These are phyloP conservation scores for Xenotilapia longispinis DNA, from an alignment of 2,113 vertebrate genomes.

Conservation along the genomic window DNA sequence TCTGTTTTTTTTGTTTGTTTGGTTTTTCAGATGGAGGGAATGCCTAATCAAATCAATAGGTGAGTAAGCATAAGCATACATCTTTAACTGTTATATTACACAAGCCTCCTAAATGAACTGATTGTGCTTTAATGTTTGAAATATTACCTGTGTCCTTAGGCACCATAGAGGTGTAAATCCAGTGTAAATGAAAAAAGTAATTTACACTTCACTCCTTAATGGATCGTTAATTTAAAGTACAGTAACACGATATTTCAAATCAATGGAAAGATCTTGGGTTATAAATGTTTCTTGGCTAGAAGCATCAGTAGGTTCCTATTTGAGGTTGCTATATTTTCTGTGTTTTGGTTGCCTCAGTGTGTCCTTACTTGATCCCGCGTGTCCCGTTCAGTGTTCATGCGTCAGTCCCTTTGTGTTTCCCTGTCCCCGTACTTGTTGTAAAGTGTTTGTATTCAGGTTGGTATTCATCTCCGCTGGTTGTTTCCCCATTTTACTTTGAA, in stretches of 20 bases:
- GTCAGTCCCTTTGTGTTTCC: background rate
- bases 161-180: background rate
- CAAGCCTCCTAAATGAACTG: background rate
- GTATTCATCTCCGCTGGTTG: background rate
- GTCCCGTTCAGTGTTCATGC: background rate
- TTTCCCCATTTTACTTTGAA: background rate
- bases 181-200: background rate
- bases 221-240: background rate
- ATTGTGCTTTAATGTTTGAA: background rate
- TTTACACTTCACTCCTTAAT: background rate
- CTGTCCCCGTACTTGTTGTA: background rate
- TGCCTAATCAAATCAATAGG: constrained; percentile 46
- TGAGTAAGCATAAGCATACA: background rate
- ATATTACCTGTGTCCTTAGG: background rate
- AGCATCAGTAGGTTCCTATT: background rate
- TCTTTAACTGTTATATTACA: background rate
- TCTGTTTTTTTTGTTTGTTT: background rate
- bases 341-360: background rate
- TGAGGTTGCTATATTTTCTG: background rate
- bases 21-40: constrained; percentile 58
- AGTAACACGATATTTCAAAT: background rate
- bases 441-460: background rate
- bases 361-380: background rate
- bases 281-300: background rate
- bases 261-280: background rate